Conservation (phyloP, 1,140 invertebrate species). For the Drosophila truncata region DNA sequence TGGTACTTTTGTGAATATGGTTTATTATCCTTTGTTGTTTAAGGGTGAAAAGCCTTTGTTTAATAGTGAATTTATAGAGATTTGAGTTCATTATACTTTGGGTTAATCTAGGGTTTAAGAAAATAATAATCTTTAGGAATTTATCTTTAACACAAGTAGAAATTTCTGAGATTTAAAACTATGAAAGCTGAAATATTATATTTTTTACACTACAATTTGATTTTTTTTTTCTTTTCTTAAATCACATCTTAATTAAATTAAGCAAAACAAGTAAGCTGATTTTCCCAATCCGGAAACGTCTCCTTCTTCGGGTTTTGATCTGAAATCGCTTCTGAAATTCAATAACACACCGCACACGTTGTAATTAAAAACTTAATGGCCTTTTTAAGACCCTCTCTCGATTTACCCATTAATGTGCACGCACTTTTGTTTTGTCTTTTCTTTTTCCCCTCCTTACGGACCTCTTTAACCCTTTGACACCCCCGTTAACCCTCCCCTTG, state of each 20-base stretch:
- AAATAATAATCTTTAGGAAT: background rate
- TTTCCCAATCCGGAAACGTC: conserved; percentile 22
- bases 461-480: background rate
- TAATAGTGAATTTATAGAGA: background rate
- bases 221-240: background rate
- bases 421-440: conserved; percentile 2
- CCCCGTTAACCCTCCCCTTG: background rate
- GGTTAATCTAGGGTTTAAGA: background rate
- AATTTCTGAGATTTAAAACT: background rate
- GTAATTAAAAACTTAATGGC: conserved; percentile 38
- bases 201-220: background rate
- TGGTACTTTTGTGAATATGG: background rate
- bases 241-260: conserved; percentile 9
- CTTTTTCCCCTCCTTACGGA: background rate
- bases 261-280: conserved; percentile 6
- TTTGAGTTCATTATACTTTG: background rate
- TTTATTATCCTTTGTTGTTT: conserved; percentile 5
- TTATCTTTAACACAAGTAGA: background rate
- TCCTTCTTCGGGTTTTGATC: conserved; percentile 12
- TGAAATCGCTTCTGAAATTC: conserved; percentile 16
- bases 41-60: background rate
- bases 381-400: conserved; percentile 2
- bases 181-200: background rate
- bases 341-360: conserved; percentile 1
- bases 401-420: conserved; percentile 23